phyloP scores from a whole-genome alignment of 2,113 vertebrate genomes.

The Calidris pygmaea region DNA sequence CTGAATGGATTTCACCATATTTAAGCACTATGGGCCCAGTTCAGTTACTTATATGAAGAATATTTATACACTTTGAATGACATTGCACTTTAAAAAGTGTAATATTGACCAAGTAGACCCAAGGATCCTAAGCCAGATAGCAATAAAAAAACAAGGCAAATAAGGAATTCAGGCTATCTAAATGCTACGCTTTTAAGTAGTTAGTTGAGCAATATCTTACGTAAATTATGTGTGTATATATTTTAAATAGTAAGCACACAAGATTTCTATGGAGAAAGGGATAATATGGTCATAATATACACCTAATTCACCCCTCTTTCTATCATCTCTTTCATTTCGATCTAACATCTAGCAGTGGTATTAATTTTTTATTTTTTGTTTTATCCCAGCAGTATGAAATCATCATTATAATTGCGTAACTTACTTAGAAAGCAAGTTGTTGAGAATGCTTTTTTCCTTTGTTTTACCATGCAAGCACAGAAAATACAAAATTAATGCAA shows the following conservation, averaged over 20 bases:
- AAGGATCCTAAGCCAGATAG: not conserved
- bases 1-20: not conserved
- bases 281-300: not conserved
- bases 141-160: not conserved
- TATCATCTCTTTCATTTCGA: not conserved
- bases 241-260: not conserved
- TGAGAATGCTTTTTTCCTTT: not conserved
- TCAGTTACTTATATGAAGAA: not conserved
- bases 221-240: not conserved
- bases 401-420: not conserved
- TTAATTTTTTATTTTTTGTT: not conserved
- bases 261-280: not conserved
- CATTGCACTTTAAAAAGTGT: not conserved
- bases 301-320: not conserved
- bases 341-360: not conserved
- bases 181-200: not conserved
- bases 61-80: not conserved
- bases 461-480: not conserved
- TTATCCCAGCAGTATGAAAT: not conserved
- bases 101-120: not conserved
- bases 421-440: not conserved
- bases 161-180: not conserved
- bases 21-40: not conserved
- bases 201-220: not conserved
- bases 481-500: not conserved